Evolutionary conservation across 2,888 invertebrate species (phyloP), one percentile per base, ranked within the genome.

Genomic region (Spodoptera picta): DNA sequence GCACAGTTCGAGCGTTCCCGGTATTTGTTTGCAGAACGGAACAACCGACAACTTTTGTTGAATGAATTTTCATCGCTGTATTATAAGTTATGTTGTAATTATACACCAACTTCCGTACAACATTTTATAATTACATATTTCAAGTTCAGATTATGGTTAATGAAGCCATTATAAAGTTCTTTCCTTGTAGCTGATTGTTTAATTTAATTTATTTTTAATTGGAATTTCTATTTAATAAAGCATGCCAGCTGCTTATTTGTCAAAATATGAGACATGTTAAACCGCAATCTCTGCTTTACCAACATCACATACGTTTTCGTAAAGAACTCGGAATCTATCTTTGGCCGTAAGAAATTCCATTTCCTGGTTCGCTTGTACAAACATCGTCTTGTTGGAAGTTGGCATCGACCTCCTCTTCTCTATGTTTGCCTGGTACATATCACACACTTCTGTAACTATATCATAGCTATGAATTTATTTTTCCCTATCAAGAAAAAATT

Each of bases 321-420:
- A 60, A 61, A 53, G 36, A 44, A 10, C 11, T 36, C 54, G 42
- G 56, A 69, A 73, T 66, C 57, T 60, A 60, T 63, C 71, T 69
- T 66, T 64, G 54, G 76, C 71, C 64, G 71, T 75, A 78, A 79
- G 79, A 77, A 84, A 83, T 84, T 84, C 82, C 79, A 87, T 87
- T 86, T 84, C 84, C 83, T 75, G 60, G 31, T 70, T 76, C 65
- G 61, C 64, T 78, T 81, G 77, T 68, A 73, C 79, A 85, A 85
- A 87, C 68, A 83, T 69, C 58, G 65, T 56, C 36, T 62, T 46
- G 60, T 54, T 45, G 62, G 59, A 58, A 69, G 65, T 58, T 69
- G n/a, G 41, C 52, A 53, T 56, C 68, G 60, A 73, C 60, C 62
- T 56, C 60, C 43, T 41, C 50, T 49, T 45, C 46, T 23, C 41